phyloP scores from a whole-genome alignment of 2,797 vertebrate species.

The Anguilla pacifica region DNA sequence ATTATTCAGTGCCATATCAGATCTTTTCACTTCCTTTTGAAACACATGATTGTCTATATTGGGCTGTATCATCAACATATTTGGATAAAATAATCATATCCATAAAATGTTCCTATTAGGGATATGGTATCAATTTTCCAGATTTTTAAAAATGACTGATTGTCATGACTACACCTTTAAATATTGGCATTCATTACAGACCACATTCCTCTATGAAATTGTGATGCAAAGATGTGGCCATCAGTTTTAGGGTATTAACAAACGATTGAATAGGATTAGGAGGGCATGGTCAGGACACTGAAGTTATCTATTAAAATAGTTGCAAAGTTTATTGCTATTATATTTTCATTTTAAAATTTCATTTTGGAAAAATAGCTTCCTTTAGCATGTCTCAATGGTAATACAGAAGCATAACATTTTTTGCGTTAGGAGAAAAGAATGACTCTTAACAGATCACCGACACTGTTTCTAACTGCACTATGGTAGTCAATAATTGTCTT shows the following conservation, averaged over 20 bases:
- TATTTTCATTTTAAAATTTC: neutral
- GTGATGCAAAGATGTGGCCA: neutral
- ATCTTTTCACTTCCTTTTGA: neutral
- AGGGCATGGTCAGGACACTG: neutral
- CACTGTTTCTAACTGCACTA: neutral
- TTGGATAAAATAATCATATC: neutral
- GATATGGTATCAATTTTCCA: neutral
- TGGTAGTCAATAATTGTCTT: neutral
- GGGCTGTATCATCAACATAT: conserved; percentile 2
- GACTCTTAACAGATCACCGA: neutral
- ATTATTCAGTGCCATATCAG: neutral
- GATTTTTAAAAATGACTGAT: neutral
- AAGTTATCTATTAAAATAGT: neutral
- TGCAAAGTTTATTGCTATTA: neutral
- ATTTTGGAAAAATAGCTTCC: neutral
- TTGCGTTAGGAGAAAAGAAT: neutral
- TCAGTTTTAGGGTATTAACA: conserved; percentile 4
- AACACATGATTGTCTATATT: neutral
- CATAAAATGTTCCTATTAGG: neutral
- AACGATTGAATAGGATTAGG: neutral
- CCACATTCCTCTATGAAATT: neutral
- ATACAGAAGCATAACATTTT: neutral
- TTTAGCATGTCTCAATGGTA: neutral
- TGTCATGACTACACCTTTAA: neutral
- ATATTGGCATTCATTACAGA: neutral